Evolutionary conservation across 2,888 invertebrate genomes (phyloP), one percentile per base, ranked within the genome.

Genomic region (Epistrophe grossulariae): DNA sequence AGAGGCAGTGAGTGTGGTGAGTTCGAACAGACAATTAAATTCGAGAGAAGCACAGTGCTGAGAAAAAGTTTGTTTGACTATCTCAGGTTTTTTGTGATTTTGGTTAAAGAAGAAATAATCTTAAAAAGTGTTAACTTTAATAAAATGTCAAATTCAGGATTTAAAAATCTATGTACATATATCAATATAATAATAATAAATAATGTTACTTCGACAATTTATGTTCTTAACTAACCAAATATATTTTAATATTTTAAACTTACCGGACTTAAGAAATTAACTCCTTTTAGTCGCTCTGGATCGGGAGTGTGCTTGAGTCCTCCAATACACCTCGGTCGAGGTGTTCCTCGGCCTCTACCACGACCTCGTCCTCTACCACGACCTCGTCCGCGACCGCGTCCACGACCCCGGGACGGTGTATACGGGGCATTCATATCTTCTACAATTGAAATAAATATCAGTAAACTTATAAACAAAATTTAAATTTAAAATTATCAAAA

Each of bases 261-360:
- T 89, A 93, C 92, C 90, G 93, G 91, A 90, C 91, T 92, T 57
- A 92, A 92, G 71, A 89, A 88, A 43, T 82, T 88, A 15, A 91
- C 89, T 48, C 91, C 92, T 81, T 92, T 92, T 13, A 91, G 89
- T 2, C 91, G 90, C 50, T 92, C 91, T 5, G 92, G 92, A 85
- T 92, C 92, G 2, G 93, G 92, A 28, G 91, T 91, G 84, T 92
- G 91, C 72, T 91, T 91, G 0, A 92, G 89, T 1, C 92, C 92
- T 28, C 92, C 92, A n/a, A 92, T 91, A 82, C 92, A 91, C 31
- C 92, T 91, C 19, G 92, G 91, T 7, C 92, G 91, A 88, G 91
- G 89, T 28, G 91, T 90, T 64, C 89, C 72, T 6, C 62, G 62
- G 11, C 89, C 70, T 15, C 92, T 91, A 24, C 91, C 91, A 82